Evolutionary conservation across 2,113 vertebrate genomes (phyloP).

Genomic region (Typhlomys cinereus): DNA sequence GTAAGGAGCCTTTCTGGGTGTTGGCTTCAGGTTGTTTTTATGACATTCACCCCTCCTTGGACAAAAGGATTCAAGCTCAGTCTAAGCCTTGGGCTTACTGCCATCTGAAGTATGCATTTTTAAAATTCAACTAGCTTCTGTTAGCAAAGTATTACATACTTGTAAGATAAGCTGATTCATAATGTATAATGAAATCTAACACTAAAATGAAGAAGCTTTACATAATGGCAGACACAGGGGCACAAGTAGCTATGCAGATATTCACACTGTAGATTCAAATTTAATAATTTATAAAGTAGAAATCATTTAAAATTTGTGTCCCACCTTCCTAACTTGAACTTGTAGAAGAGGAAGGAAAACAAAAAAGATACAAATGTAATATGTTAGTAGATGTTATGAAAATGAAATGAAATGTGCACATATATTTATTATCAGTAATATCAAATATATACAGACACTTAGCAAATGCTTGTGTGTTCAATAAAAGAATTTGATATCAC

Average conservation of each 20-base stretch:
- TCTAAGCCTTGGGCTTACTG: not conserved
- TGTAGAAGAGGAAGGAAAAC: not conserved
- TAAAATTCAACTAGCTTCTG: not conserved
- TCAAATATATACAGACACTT: not conserved
- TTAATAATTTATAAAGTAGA: not conserved
- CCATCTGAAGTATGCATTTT: not conserved
- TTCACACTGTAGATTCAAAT: not conserved
- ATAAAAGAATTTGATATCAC: too few relatives aligned
- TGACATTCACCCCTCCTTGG: not conserved
- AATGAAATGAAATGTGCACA: not conserved
- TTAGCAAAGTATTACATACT: not conserved
- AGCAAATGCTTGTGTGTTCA: not conserved
- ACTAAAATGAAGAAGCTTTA: not conserved
- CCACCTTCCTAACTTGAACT: not conserved
- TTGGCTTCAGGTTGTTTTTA: not conserved
- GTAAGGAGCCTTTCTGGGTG: not conserved
- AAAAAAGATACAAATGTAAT: not conserved
- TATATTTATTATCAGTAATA: not conserved
- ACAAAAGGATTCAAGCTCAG: not conserved
- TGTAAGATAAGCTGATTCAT: not conserved
- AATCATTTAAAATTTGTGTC: not conserved
- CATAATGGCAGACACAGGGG: not conserved
- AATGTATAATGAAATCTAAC: not conserved
- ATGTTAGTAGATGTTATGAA: not conserved
- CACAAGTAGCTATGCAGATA: not conserved